Base-by-base conservation (phyloP, 2,888 invertebrate genomes). In the Agrilus cyanescens region DNA sequence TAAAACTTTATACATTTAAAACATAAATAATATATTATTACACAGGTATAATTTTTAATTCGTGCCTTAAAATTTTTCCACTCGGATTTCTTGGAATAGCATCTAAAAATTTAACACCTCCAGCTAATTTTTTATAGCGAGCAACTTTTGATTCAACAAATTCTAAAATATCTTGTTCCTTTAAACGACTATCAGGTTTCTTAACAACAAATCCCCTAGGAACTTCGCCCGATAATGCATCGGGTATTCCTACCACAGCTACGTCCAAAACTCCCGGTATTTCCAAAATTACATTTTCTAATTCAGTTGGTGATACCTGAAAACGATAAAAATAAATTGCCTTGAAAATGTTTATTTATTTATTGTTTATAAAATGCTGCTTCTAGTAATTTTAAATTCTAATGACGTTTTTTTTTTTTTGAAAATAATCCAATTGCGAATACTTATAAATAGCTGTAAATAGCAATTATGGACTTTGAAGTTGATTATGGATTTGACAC, bases 281-380 rank as follows among this genome's bases (percentile, higher is more conserved):
- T 58, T 82, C 78, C 61, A 84, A 71, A 33, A 89, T 73, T 5
- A 88, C 60, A 50, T 78, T 82, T 65, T 90, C 89, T 44, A 89
- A 63, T 67, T 90, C 89, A 2, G 88, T 85, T 15, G 89, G 89
- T 1, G 89, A 83, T 20, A 89, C 88, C 85, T 87, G 58, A 35
- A 68, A 49, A 46, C n/a, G 35, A n/a, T 87, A 45, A 40, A 38
- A 41, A 38, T 31, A 36, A 35, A 32, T 34, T 51, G 45, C 37
- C 79, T 85, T 82, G 83, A 84, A 63, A 10, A 10, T 25, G 4
- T 25, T 25, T n/a, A n/a, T n/a, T 6, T 25, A 10, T 25, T 10
- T 10, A 25, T 25, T 25, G 25, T 25, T 8, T 25, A 25, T 4
- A 25, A 10, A 20, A 25, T 43, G 40, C 46, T 43, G 46, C 36